Evolutionary conservation across 2,113 vertebrate genomes (phyloP).

Genomic region (Ranitomeya variabilis): DNA sequence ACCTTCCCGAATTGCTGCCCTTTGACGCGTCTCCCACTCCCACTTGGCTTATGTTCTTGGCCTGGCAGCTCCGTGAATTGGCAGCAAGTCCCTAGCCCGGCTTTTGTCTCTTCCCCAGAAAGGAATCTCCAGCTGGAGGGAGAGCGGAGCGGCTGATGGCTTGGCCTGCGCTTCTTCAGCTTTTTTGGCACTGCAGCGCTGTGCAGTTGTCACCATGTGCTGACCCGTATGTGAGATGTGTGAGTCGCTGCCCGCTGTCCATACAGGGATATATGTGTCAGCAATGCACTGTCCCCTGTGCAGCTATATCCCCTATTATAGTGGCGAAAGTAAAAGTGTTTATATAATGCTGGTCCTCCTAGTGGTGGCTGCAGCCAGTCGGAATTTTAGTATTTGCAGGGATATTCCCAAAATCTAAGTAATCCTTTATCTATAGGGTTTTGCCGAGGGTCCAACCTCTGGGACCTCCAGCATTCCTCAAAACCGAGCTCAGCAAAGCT

Average conservation of each 20-base stretch:
- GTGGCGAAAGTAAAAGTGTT: too few species aligned
- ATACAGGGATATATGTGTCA: too few species aligned
- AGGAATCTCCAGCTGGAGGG: conserved; percentile 31
- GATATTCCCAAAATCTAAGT: too few species aligned
- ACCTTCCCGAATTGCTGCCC: conserved; percentile 40
- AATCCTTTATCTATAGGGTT: too few species aligned
- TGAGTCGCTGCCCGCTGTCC: background rate
- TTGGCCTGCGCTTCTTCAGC: conserved; percentile 3
- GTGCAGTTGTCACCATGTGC: background rate
- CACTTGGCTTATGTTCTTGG: conserved; percentile 35
- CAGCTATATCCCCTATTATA: too few species aligned
- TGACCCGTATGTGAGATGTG: background rate
- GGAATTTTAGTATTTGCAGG: too few species aligned
- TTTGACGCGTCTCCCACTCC: conserved; percentile 25
- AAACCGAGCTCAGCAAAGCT: too few species aligned
- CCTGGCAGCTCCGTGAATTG: conserved; percentile 38
- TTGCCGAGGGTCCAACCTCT: too few species aligned
- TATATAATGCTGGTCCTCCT: too few species aligned
- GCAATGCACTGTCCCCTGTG: too few species aligned
- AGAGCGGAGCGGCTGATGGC: conserved; percentile 9
- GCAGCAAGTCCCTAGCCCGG: conserved; percentile 24
- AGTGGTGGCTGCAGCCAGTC: too few species aligned
- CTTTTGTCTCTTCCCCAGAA: conserved; percentile 6
- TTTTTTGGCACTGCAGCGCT: background rate
- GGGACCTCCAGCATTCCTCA: too few species aligned